Evolutionary conservation across 2,888 invertebrate species (phyloP).

Genomic region (Acrocera orbiculus): DNA sequence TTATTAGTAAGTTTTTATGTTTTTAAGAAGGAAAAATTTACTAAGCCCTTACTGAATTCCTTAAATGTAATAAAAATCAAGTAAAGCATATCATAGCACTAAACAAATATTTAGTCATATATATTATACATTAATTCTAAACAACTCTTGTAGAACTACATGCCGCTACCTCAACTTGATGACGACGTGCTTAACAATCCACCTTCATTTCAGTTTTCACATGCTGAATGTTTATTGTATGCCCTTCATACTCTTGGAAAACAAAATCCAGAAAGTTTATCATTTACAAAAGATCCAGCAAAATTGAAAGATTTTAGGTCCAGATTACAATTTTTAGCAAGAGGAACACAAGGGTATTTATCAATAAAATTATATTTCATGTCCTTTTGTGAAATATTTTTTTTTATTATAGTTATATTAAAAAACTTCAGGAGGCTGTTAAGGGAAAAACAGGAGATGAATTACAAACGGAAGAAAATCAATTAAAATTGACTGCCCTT

Average conservation of each 20-base stretch:
- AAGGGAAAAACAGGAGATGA: conserved; percentile 55
- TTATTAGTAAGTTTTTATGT: conserved; percentile 44
- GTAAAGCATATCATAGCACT: no score
- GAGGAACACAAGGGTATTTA: conserved; percentile 71
- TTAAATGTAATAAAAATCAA: no score
- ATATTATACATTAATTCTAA: no score
- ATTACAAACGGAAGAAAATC: conserved; percentile 60
- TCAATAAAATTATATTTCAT: not conserved
- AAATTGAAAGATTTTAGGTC: conserved; percentile 70
- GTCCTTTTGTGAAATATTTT: not conserved
- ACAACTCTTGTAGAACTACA: conserved; percentile 55
- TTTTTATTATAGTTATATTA: conserved; percentile 22
- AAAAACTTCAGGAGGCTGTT: conserved; percentile 31
- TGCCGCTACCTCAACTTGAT: conserved; percentile 72
- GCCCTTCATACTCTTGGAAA: conserved; percentile 58
- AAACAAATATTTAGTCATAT: no score
- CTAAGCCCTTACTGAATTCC: not conserved
- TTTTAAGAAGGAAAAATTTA: not conserved
- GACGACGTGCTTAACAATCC: conserved; percentile 39
- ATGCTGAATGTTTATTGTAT: conserved; percentile 79
- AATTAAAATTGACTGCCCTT: conserved; percentile 59
- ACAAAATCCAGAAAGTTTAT: conserved; percentile 58
- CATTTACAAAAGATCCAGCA: conserved; percentile 48
- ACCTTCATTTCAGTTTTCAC: conserved; percentile 82
- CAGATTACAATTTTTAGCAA: conserved; percentile 78